These are phyloP conservation scores for Hecatera dysodea DNA, from an alignment of 2,888 invertebrate species.

Conservation along the genomic window DNA sequence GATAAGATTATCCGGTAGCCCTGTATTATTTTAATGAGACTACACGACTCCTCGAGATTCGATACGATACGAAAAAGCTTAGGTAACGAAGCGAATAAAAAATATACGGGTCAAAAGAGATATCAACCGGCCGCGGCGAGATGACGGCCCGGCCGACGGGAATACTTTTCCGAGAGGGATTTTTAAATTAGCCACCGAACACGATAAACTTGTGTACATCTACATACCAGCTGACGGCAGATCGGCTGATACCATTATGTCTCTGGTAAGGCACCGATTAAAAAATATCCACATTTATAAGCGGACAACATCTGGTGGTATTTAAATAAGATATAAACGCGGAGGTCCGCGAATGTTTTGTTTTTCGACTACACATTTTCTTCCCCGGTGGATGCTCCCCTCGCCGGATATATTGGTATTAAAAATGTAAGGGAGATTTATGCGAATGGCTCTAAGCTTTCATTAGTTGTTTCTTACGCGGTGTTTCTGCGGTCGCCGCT, in stretches of 20 bases:
- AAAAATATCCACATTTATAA: slow-evolving; percentile 89
- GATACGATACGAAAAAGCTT: slow-evolving; percentile 88
- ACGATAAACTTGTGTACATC: slow-evolving; percentile 86
- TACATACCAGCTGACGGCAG: slow-evolving; percentile 90
- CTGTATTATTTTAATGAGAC: slow-evolving; percentile 91
- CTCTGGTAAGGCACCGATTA: slow-evolving; percentile 89
- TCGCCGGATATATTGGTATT: slow-evolving; percentile 90
- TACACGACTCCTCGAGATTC: slow-evolving; percentile 89
- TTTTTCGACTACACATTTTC: slow-evolving; percentile 83
- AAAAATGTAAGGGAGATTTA: slow-evolving; percentile 91
- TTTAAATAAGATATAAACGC: slow-evolving; percentile 90
- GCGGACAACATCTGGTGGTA: slow-evolving; percentile 89
- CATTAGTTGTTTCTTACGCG: slow-evolving; percentile 90
- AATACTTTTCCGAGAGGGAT: slow-evolving; percentile 78
- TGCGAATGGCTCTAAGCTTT: slow-evolving; percentile 91
- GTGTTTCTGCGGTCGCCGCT: slow-evolving; percentile 89
- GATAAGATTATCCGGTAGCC: slow-evolving; percentile 91
- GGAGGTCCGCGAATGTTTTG: slow-evolving; percentile 86
- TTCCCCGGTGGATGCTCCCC: slow-evolving; percentile 85
- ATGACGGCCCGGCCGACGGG: slow-evolving; percentile 78
- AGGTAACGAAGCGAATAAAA: slow-evolving; percentile 89
- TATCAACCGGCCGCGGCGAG: slow-evolving; percentile 83
- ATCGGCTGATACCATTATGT: slow-evolving; percentile 90
- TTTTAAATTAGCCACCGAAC: slow-evolving; percentile 89
- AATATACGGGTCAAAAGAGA: slow-evolving; percentile 88